phyloP scores from a whole-genome alignment of 2,113 vertebrate species.

The Lasiurus borealis region DNA sequence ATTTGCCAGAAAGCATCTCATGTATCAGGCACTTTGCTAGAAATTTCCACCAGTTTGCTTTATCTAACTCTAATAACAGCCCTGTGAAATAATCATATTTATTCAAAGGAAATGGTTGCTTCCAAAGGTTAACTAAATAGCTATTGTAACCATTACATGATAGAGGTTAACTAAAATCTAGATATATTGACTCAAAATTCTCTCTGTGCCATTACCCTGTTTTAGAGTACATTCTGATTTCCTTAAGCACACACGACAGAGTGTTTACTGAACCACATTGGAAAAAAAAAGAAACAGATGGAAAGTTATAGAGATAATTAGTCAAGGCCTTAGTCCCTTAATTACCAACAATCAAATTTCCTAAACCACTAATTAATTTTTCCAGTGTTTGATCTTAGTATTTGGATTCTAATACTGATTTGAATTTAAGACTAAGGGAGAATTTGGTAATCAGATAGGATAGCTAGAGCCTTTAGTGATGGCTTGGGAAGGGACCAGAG shows the following conservation, averaged over 20 bases:
- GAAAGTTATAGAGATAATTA: neutral
- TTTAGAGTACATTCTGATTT: neutral
- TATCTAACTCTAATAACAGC: neutral
- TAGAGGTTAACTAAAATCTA: neutral
- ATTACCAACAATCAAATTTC: neutral
- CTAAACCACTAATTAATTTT: neutral
- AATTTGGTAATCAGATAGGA: neutral
- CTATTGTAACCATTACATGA: neutral
- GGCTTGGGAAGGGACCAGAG: neutral
- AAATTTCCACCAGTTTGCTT: neutral
- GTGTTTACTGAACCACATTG: neutral
- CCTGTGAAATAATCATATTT: neutral
- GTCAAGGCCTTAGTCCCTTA: neutral
- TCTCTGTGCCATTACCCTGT: neutral
- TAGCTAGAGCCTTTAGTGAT: neutral
- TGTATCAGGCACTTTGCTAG: neutral
- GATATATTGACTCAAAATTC: neutral
- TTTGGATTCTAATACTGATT: neutral
- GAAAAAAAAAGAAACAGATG: neutral
- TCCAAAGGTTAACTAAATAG: neutral
- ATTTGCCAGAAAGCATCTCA: neutral
- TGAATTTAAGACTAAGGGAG: neutral
- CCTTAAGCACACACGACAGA: rapidly evolving
- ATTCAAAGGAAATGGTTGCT: neutral
- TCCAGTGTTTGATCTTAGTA: neutral